Evolutionary conservation across 1,140 invertebrate genomes (phyloP), one percentile per base, ranked within the genome.

Genomic region (Drosophila carrolli): DNA sequence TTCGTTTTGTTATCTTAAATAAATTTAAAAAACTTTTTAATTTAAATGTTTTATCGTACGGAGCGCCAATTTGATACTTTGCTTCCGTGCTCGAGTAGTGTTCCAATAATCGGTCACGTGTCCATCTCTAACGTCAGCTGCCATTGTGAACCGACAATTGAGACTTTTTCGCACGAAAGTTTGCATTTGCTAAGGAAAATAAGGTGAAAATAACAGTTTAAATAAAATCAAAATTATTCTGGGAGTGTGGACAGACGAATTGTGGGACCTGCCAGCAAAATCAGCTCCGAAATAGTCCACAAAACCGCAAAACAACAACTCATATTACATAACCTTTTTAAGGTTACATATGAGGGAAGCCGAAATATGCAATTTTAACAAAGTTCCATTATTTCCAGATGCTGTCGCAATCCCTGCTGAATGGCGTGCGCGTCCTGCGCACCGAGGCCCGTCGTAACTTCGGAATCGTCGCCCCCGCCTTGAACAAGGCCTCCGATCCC

Each of bases 401-500:
- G 92, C 72, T 92, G 77, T 76, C 92, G 29, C 91, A 91, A 78
- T 78, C 86, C 47, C 78, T 92, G 63, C 63, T 92, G 47, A 74
- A 29, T 47, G 88, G 90, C 14, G 63, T 88, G 61, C 91, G 91
- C 23, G 78, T 84, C 1, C 65, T 92, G 35, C 83, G 89, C 53
- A 79, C 73, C 16, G 90, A 92, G 59, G 77, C 75, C 10, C 91
- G 90, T 23, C 94, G 96, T 32, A 96, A 96, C 88, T 92, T 96
- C 61, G 95, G 95, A 59, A 93, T 96, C 56, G 91, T 95, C 61
- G 95, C 95, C 10, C 95, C 96, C 19, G 94, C 93, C 29, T 91
- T 96, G 55, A 95, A 96, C 85, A 96, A 96, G 91, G 95, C 95
- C 5, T 93, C 94, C 5, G 98, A 99, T 93, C 97, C 98, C 6